Conservation (phyloP, 1,140 invertebrate species). For the Euglossa dilemma region DNA sequence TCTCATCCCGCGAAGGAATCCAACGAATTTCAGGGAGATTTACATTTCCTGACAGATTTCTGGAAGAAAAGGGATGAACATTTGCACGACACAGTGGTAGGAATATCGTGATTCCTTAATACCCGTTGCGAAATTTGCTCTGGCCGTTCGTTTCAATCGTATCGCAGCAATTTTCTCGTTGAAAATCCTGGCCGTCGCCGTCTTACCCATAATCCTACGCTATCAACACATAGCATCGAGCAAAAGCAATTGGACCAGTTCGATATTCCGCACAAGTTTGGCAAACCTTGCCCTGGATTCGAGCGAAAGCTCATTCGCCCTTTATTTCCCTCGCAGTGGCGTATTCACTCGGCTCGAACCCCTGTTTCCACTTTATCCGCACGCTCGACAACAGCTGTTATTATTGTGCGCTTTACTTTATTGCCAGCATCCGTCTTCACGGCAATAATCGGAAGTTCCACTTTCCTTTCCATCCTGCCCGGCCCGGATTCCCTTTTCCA, state of each 20-base stretch:
- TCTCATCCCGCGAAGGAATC: too few relatives aligned
- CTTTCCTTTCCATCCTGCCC: neutral
- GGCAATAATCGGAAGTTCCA: conserved; percentile 66
- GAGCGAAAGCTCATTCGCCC: conserved; percentile 8
- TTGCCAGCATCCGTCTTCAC: conserved; percentile 71
- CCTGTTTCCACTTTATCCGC: conserved; percentile 16
- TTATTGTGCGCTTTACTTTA: conserved; percentile 73
- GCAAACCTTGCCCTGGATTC: neutral
- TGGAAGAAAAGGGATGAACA: too few relatives aligned
- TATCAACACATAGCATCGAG: neutral
- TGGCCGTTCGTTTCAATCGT: neutral
- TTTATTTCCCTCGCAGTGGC: conserved; percentile 8
- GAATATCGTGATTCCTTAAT: neutral
- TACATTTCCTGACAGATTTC: too few relatives aligned
- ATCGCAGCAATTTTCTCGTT: too few relatives aligned
- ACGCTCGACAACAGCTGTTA: conserved; percentile 38
- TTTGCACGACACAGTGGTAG: neutral
- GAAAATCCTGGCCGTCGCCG: neutral
- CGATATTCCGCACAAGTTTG: neutral
- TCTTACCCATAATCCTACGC: neutral
- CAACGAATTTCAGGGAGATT: too few relatives aligned
- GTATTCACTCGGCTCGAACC: neutral
- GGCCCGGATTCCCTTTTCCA: neutral
- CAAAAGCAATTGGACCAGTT: neutral
- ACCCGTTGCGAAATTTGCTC: neutral